These are phyloP conservation scores for Pemphigus obesinymphae DNA, from an alignment of 1,140 invertebrate genomes.

Conservation along the genomic window DNA sequence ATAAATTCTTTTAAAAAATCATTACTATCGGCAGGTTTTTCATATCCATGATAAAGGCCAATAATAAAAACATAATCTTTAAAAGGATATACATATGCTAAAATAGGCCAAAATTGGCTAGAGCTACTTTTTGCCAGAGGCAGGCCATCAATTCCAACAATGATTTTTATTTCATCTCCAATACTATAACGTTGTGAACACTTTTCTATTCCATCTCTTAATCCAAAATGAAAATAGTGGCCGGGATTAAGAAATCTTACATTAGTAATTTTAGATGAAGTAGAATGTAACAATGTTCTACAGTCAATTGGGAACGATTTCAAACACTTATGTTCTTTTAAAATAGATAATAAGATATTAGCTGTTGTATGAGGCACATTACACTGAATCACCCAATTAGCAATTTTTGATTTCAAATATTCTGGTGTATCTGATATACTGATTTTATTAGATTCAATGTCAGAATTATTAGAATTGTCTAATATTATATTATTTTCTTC, in stretches of 20 bases:
- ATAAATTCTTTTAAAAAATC: conserved; percentile 45
- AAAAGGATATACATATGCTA: not conserved
- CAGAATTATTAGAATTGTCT: no score
- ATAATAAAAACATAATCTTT: not conserved
- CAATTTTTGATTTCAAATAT: not conserved
- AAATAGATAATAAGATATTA: not conserved
- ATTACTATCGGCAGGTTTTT: conserved; percentile 43
- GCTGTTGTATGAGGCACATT: not conserved
- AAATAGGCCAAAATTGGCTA: not conserved
- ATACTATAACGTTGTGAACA: not conserved
- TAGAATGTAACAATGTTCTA: not conserved
- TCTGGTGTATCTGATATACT: not conserved
- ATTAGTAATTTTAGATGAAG: not conserved
- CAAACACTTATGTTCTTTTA: not conserved
- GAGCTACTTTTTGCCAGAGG: no score
- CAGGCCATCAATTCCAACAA: conserved; percentile 45
- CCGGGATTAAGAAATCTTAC: not conserved
- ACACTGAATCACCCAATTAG: not conserved
- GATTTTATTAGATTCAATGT: not conserved
- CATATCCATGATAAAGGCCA: conserved; percentile 1
- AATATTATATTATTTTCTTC: not conserved
- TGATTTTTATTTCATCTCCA: not conserved
- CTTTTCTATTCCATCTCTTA: not conserved
- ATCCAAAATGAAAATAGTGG: not conserved
- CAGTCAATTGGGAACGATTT: not conserved